Base-by-base conservation (phyloP, 2,888 invertebrate species). In the Serrognathus titanus region DNA sequence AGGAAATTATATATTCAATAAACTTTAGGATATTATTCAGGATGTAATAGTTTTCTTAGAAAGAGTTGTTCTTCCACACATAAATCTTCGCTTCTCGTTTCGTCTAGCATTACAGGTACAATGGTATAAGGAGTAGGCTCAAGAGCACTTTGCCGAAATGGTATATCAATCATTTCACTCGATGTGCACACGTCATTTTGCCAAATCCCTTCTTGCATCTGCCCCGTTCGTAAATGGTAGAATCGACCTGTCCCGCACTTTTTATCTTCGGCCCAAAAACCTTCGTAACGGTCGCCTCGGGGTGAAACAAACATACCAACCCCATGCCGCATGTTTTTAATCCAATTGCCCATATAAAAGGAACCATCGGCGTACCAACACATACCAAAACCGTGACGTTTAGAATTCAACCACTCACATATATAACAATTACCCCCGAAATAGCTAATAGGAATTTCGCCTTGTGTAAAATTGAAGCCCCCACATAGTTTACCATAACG, bases 141-240 rank as follows among this genome's bases (percentile, higher is more conserved):
- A 4, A 73, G 66, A 48, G 83, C 82, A 59, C 79, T 79, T 69
- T 87, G 86, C 40, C 86, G 77, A 68, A 79, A 82, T n/a, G 78
- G 72, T 46, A 85, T 82, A 68, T 87, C 86, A 0, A 75, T 72
- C 67, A 88, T 80, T 58, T 76, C 81, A 57, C 85, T 84, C 57
- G 69, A 79, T 55, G 82, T 72, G 65, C 85, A 85, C 13, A 75
- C 63, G 66, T 83, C 80, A n/a, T 78, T 62, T 3, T 67, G 58
- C 89, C 89, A 88, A 63, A 82, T 77, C 1, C 88, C 88, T 58
- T 83, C 82, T 68, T 88, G 87, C 61, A 85, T 69, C 70, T 87
- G 87, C 0, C 87, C 88, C 0, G 80, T 85, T 65, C 79, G 78
- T 68, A 86, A 71, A 70, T 87, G 86, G 68, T 83, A 85, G 73